Evolutionary conservation across 1,140 invertebrate species (phyloP).

Genomic region (Penaeus vannamei): DNA sequence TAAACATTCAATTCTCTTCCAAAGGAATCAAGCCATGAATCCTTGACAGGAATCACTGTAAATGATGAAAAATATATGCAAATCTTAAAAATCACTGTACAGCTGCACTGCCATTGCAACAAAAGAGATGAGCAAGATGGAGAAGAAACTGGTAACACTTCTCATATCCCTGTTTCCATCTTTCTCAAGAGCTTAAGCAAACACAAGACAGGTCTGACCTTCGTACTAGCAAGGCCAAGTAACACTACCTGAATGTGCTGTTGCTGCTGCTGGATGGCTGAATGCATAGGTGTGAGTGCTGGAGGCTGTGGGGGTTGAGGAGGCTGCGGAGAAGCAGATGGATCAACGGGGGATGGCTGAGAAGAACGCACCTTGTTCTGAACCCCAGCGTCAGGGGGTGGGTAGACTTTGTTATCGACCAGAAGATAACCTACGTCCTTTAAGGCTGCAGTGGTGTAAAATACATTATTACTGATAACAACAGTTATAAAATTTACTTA

Average conservation of each 20-base stretch:
- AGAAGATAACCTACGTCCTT: conserved; percentile 67
- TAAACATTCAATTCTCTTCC: no score
- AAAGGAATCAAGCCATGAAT: no score
- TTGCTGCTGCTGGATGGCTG: conserved; percentile 70
- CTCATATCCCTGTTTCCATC: no score
- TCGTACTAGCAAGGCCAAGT: no score
- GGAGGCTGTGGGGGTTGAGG: conserved; percentile 66
- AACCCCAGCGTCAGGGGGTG: conserved; percentile 43
- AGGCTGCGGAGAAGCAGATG: conserved; percentile 69
- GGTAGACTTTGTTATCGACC: conserved; percentile 68
- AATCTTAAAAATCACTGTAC: no score
- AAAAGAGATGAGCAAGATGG: no score
- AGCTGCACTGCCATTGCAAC: no score
- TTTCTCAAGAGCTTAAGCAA: conserved; percentile 23
- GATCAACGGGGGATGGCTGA: conserved; percentile 71
- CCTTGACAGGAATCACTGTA: no score
- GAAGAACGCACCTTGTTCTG: conserved; percentile 58
- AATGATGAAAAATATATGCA: no score
- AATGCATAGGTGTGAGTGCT: conserved; percentile 69
- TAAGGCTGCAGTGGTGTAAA: conserved; percentile 57
- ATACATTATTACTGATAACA: background rate
- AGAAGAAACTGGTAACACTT: no score
- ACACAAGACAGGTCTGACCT: background rate
- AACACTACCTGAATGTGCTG: conserved; percentile 67
- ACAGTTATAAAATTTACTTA: background rate